Conservation (phyloP, 2,797 vertebrate genomes). For the Phylloscopus collybita region DNA sequence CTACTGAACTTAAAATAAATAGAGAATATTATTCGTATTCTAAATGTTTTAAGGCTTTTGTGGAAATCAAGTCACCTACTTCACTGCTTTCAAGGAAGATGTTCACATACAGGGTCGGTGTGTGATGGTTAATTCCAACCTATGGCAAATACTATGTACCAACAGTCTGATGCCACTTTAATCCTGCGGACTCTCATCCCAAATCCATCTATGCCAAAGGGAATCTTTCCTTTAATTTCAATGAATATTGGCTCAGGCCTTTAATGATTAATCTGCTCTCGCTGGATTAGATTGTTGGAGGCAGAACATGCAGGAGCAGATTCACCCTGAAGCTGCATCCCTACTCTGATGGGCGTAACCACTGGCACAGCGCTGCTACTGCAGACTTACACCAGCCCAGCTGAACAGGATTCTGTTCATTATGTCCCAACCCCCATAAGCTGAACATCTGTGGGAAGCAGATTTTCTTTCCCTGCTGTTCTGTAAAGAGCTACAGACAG, state of each 20-base stretch:
- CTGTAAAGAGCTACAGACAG: neutral
- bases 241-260: neutral
- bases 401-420: neutral
- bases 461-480: slow-evolving; percentile 38
- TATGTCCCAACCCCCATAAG: neutral
- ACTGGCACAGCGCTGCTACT: neutral
- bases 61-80: neutral
- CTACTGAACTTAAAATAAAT: neutral
- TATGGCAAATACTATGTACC: rapidly evolving
- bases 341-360: neutral
- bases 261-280: neutral
- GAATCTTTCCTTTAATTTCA: neutral
- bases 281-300: neutral
- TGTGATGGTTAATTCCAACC: neutral
- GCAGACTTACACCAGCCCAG: neutral
- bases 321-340: neutral
- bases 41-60: neutral
- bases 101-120: neutral
- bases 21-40: neutral
- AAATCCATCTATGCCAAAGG: neutral
- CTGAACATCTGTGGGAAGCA: slow-evolving; percentile 27
- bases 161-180: neutral
- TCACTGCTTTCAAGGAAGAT: neutral
- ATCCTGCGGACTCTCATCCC: neutral
- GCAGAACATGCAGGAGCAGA: neutral